Evolutionary conservation across 2,888 invertebrate species (phyloP).

Genomic region (Lissonota sp.): DNA sequence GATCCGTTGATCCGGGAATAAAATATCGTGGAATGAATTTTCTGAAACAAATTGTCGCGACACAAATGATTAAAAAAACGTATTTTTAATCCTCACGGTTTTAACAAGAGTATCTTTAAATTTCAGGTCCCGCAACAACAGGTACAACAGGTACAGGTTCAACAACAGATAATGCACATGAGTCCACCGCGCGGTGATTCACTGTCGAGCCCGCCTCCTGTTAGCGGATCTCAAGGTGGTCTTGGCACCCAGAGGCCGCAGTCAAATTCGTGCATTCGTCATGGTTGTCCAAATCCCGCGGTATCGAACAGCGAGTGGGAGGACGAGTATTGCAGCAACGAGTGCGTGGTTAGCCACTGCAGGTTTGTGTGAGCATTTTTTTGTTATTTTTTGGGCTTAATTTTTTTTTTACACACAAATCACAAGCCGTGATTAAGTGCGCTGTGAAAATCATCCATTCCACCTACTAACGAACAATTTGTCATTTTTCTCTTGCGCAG

Average conservation of each 20-base stretch:
- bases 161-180: constrained; percentile 82
- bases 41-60: too few species aligned
- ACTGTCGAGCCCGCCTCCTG: constrained; percentile 79
- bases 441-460: too few species aligned
- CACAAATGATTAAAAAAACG: background rate
- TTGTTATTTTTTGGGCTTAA: constrained; percentile 47
- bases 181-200: constrained; percentile 78
- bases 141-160: constrained; percentile 77
- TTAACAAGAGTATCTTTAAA: background rate
- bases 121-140: constrained; percentile 78
- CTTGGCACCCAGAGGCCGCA: constrained; percentile 77
- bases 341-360: constrained; percentile 98
- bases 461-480: too few species aligned
- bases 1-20: too few species aligned
- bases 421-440: too few species aligned
- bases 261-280: constrained; percentile 90
- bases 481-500: constrained; percentile 83
- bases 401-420: constrained; percentile 28
- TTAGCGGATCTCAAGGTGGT: constrained; percentile 73
- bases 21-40: too few species aligned
- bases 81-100: background rate
- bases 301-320: constrained; percentile 97
- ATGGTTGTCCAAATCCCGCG: constrained; percentile 95
- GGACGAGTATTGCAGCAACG: constrained; percentile 98
- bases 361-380: constrained; percentile 85